Percentiles rank a stretch among this genome's conserved stretches.
These are phyloP conservation scores for Rhamphomyia laevipes DNA, from an alignment of 2,888 invertebrate species.

Conservation along the genomic window DNA sequence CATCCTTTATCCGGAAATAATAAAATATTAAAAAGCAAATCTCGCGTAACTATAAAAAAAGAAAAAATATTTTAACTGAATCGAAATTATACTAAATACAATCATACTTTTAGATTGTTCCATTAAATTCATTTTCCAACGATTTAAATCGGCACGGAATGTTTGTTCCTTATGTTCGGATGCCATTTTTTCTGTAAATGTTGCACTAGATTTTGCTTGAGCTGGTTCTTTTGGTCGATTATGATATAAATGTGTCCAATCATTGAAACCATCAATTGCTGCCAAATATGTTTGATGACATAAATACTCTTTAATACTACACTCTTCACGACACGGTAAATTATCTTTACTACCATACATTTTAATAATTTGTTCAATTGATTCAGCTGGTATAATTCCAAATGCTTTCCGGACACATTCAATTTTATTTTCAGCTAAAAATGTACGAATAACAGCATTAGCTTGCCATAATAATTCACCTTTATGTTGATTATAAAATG, in stretches of 20 bases:
- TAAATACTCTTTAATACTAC: constrained; percentile 64
- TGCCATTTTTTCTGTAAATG: constrained; percentile 80
- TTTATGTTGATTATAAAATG: constrained; percentile 64
- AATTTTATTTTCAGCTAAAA: constrained; percentile 68
- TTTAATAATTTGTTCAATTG: constrained; percentile 45
- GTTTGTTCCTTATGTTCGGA: constrained; percentile 73
- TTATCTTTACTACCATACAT: constrained; percentile 37
- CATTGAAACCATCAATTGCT: constrained; percentile 76
- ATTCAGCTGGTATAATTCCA: constrained; percentile 55
- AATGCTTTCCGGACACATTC: constrained; percentile 71
- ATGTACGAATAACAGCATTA: constrained; percentile 79
- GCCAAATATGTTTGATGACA: constrained; percentile 80
- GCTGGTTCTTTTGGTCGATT: constrained; percentile 63
- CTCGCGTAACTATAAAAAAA: constrained; percentile 52
- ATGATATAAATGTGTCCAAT: constrained; percentile 78
- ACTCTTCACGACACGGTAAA: constrained; percentile 40
- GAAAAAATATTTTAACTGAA: neutral
- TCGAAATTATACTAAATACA: neutral
- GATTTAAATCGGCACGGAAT: constrained; percentile 63
- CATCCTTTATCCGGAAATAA: constrained; percentile 84
- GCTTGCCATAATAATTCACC: constrained; percentile 74
- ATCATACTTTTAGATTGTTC: constrained; percentile 54
- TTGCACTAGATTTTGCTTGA: constrained; percentile 44
- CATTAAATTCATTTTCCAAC: constrained; percentile 58
- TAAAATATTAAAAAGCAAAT: constrained; percentile 72